Evolutionary conservation across 1,140 invertebrate genomes (phyloP).

Genomic region (fruit fly (Drosophila melanogaster)): DNA sequence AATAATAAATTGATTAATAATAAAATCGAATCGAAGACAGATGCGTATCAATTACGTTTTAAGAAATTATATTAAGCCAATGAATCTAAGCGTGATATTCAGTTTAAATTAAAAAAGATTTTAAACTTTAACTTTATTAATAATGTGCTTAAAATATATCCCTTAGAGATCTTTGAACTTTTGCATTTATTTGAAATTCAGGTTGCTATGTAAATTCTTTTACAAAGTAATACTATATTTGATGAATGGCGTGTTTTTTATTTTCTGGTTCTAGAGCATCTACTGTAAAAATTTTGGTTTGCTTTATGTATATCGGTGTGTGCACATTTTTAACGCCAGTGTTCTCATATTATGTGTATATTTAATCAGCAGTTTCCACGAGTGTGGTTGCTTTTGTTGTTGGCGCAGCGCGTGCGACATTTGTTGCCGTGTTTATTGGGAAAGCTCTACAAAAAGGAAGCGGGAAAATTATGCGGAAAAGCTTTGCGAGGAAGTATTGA

Average conservation of each 20-base stretch:
- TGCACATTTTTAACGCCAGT: constrained; percentile 19
- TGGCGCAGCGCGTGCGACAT: constrained; percentile 58
- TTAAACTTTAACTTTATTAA: too few relatives aligned
- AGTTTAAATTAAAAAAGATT: too few relatives aligned
- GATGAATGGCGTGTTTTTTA: not conserved
- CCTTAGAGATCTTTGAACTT: too few relatives aligned
- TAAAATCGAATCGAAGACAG: too few relatives aligned
- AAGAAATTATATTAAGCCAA: too few relatives aligned
- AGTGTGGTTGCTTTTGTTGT: constrained; percentile 38
- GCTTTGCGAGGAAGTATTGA: constrained; percentile 55
- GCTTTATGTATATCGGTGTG: constrained; percentile 9
- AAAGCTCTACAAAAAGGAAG: constrained; percentile 36
- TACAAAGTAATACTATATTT: too few relatives aligned
- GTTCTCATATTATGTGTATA: constrained; percentile 48
- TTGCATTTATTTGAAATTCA: too few relatives aligned
- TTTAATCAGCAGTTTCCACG: constrained; percentile 73
- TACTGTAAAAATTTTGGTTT: constrained; percentile 21
- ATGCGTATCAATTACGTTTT: too few relatives aligned
- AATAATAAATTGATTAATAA: too few relatives aligned
- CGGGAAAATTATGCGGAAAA: constrained; percentile 71
- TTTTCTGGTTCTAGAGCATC: not conserved
- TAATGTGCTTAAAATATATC: too few relatives aligned
- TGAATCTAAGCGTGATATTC: too few relatives aligned
- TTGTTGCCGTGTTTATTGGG: constrained; percentile 61
- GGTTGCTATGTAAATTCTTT: too few relatives aligned